A percentile compares a stretch with the other conserved stretches of the same genome.
Conservation (phyloP, 1,140 invertebrate genomes). For the Pseudomyrmex flavicornis region DNA sequence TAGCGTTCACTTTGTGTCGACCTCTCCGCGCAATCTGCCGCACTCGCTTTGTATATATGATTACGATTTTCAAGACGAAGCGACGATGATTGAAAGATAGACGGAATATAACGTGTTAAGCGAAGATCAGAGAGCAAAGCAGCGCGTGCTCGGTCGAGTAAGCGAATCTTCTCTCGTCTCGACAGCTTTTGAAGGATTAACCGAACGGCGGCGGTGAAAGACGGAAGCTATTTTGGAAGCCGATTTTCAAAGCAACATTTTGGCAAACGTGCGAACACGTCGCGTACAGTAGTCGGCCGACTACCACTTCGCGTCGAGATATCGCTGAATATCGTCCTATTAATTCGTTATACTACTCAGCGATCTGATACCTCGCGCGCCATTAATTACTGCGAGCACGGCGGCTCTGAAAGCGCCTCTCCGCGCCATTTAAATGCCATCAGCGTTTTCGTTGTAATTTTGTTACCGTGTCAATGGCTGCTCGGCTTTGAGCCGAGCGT, state of each 20-base stretch:
- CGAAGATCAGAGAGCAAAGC: neutral
- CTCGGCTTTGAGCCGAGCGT: conserved; percentile 26
- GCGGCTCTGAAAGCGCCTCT: conserved; percentile 36
- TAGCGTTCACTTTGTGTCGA: conserved; percentile 59
- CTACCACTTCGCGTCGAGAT: neutral
- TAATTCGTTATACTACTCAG: conserved; percentile 43
- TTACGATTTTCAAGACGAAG: conserved; percentile 25
- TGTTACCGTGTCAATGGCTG: conserved; percentile 46
- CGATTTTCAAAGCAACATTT: conserved; percentile 20
- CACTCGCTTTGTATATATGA: conserved; percentile 43
- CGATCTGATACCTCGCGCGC: conserved; percentile 47
- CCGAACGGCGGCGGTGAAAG: neutral
- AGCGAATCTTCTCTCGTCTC: conserved; percentile 4
- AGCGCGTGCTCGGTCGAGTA: conserved; percentile 5
- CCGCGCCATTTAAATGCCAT: conserved; percentile 33
- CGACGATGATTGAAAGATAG: conserved; percentile 20
- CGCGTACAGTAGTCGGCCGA: neutral
- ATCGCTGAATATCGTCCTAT: conserved; percentile 27
- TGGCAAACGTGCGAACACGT: neutral
- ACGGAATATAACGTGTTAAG: neutral
- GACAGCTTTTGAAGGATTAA: conserved; percentile 37
- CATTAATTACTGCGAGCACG: conserved; percentile 44
- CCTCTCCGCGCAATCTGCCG: conserved; percentile 58
- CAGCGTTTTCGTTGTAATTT: conserved; percentile 54
- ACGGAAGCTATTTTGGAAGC: neutral